Evolutionary conservation across 2,797 vertebrate genomes (phyloP).

Genomic region (Brachymystax lenok): DNA sequence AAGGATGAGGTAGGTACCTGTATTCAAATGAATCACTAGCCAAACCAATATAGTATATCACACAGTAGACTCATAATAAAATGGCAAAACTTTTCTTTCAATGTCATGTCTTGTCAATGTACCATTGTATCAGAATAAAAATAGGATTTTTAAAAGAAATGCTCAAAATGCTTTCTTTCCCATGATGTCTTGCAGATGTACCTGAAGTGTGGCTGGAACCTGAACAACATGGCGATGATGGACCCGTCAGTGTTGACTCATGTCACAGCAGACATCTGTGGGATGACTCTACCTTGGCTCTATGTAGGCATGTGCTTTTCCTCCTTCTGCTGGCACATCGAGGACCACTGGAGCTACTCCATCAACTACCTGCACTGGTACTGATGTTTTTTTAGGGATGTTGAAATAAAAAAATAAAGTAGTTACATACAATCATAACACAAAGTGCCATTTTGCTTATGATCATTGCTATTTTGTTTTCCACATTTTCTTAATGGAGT

Average conservation of each 20-base stretch:
- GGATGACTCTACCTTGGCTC: conserved; percentile 97
- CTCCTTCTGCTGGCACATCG: conserved; percentile 98
- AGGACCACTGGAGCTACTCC: conserved; percentile 99
- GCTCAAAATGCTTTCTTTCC: no score
- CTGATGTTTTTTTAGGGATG: neutral
- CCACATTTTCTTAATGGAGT: neutral
- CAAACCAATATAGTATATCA: neutral
- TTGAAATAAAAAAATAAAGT: neutral
- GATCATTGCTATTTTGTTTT: neutral
- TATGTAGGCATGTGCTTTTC: conserved; percentile 99
- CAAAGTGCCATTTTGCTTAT: neutral
- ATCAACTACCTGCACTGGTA: conserved; percentile 99
- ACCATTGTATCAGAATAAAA: neutral
- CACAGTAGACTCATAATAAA: neutral
- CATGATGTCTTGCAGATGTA: conserved; percentile 82
- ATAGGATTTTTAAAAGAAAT: no score
- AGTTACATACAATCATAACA: neutral
- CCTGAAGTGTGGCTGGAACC: conserved; percentile 93
- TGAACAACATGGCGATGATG: conserved; percentile 99
- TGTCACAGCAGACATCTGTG: conserved; percentile 96
- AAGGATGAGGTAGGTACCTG: conserved; percentile 85
- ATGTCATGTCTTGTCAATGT: neutral
- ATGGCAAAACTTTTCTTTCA: no score
- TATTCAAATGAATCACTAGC: neutral
- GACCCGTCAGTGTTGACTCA: conserved; percentile 94